Base-by-base conservation (phyloP, 2,797 vertebrate genomes). In the Saguinus oedipus region DNA sequence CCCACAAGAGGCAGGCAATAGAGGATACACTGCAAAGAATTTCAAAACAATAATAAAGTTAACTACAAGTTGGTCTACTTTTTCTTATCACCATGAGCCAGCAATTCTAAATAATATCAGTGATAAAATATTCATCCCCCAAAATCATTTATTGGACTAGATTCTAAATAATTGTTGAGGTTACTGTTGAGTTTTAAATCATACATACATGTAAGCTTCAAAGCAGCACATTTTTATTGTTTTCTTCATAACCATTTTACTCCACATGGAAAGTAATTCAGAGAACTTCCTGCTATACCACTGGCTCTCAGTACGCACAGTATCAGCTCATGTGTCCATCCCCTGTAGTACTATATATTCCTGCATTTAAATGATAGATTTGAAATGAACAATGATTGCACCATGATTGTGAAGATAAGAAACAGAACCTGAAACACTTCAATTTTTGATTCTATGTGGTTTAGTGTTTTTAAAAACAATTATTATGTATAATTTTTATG, bases 161-260 rank as follows among this genome's bases (percentile, higher is more conserved):
- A 6, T 90, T 82, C 42, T 91, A 88, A 93, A 81, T 44, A 88
- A 95, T 46, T 89, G 39, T 4, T 30, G 27, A 88, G 27, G 22
- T 80, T 61, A 94, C 20, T 53, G 7, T 17, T 53, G 64, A 95
- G n/a, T 82, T 95, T 89, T 85, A 57, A 93, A 26, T 50, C n/a
- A 20, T 57, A 57, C 33, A 79, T 83, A 78, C 20, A 87, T 20
- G 27, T 19, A 87, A 86, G 11, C n/a, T 53, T 86, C 64, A 89
- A 89, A 86, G 42, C 72, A 61, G 78, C 22, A 75, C 33, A 86
- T 88, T 93, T 64, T 88, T 42, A 81, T 36, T 88, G 39, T 9
- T 84, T 94, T 53, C 27, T 86, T 93, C 48, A 48, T 78, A n/a
- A 70, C 36, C 19, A 59, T 50, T 94, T 76, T 76, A 84, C 82